Evolutionary conservation across 2,888 invertebrate species (phyloP).

Genomic region (Hybos culiciformis): DNA sequence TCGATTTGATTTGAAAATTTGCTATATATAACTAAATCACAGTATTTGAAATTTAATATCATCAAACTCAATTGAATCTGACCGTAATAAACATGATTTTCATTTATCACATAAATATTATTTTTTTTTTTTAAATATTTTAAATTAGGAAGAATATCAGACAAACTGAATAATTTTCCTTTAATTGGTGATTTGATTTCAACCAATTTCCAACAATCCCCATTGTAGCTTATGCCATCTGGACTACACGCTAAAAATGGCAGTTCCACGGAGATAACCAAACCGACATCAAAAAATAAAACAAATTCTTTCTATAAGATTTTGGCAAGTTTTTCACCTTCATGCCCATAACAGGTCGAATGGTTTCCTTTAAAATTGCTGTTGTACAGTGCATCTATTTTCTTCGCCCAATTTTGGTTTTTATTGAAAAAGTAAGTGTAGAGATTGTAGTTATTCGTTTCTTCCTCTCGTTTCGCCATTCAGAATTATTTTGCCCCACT

Average conservation of each 20-base stretch:
- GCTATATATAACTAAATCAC: neutral
- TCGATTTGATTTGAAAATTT: neutral
- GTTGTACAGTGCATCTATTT: neutral
- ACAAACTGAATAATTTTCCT: neutral
- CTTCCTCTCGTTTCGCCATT: neutral
- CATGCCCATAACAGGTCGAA: neutral
- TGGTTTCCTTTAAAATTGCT: slow-evolving; percentile 2
- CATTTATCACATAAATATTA: neutral
- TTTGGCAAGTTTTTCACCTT: slow-evolving; percentile 4
- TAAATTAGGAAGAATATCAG: neutral
- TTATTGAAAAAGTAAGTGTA: slow-evolving; percentile 1
- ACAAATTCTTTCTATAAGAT: neutral
- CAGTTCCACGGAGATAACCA: neutral
- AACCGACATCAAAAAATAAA: neutral
- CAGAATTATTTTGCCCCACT: neutral
- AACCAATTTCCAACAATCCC: slow-evolving; percentile 4
- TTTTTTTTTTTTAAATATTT: no score
- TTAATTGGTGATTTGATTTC: slow-evolving; percentile 4
- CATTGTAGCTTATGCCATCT: slow-evolving; percentile 6
- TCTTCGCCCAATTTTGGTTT: slow-evolving; percentile 2
- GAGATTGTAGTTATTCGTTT: neutral
- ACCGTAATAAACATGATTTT: neutral
- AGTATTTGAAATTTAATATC: neutral
- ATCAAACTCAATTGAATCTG: no score
- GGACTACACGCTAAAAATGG: slow-evolving; percentile 4